Base-by-base conservation (phyloP, 2,113 vertebrate species). In the Strix uralensis region DNA sequence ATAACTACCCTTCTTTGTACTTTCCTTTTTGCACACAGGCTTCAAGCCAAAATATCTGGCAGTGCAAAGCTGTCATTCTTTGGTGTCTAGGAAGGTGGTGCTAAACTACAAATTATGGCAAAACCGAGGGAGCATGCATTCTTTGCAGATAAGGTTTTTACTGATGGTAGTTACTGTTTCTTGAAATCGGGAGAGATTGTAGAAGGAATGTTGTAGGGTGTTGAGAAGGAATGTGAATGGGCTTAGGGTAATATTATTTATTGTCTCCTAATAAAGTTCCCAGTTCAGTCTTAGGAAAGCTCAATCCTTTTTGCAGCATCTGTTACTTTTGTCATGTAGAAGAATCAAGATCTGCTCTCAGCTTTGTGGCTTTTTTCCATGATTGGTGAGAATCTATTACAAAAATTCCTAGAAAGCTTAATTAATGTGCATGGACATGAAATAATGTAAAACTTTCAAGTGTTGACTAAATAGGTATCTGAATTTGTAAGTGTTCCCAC, bases 41-140 rank as follows among this genome's bases (percentile, higher is more conserved):
- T 98, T 86, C 97, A 98, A 94, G 98, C 97, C 58, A 98, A 98
- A 92, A 96, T 96, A 69, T 95, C 73, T 25, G 98, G 98, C 52
- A 98, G 97, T 63, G 98, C 98, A 89, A 98, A 98, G 96, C 96
- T 99, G 89, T 79, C 98, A 34, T 99, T 99, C 97, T 98, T 98
- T 52, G 95, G 97, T 95, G 86, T 98, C 79, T 95, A 98, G 95
- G 98, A 98, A 81, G 98, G 99, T 97, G 98, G 98, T 47, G 98
- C 98, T 85, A 99, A 99, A 97, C 84, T 98, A 97, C 99, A 98
- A 96, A 98, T 98, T 84, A 99, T 99, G 98, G 98, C 98, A 55
- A 98, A 98, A 96, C 98, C 14, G 96, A 58, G 81, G 98, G 92
- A 47, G n/a, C 6, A 2, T 61, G 63, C 9, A 20, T 13, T 49